phyloP scores from a whole-genome alignment of 2,113 vertebrate genomes.

The Motacilla alba region DNA sequence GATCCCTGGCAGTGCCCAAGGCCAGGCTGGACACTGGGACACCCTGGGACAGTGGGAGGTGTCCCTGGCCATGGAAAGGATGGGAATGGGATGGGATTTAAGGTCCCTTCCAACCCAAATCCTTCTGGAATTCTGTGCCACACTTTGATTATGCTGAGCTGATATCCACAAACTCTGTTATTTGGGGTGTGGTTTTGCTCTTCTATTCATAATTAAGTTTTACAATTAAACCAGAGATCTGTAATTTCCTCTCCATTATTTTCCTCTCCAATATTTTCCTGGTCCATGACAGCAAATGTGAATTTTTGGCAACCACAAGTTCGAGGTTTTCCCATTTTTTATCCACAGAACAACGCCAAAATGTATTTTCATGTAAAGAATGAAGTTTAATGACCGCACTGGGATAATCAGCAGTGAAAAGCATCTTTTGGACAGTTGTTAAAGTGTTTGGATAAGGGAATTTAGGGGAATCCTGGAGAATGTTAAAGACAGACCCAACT shows the following conservation, averaged over 20 bases:
- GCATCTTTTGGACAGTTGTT: neutral
- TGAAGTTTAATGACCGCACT: fast-evolving
- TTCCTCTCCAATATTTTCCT: neutral
- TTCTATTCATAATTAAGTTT: neutral
- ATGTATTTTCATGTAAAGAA: neutral
- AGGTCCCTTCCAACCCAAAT: fast-evolving
- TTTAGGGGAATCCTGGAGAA: neutral
- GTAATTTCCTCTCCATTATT: neutral
- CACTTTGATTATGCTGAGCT: too few relatives aligned
- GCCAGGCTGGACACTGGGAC: neutral
- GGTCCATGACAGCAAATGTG: fast-evolving
- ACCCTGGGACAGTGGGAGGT: neutral
- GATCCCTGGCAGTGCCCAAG: neutral
- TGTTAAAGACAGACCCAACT: neutral
- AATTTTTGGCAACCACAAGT: neutral
- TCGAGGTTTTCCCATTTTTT: neutral
- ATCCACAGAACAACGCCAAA: neutral
- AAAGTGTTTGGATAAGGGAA: neutral
- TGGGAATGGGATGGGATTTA: fast-evolving
- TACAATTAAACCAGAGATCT: neutral
- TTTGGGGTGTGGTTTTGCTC: neutral
- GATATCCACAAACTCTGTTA: neutral
- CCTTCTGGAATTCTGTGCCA: neutral
- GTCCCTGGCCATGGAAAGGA: neutral
- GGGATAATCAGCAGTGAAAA: neutral